A percentile compares a stretch with the other conserved stretches of the same genome.
phyloP scores from a whole-genome alignment of 2,888 invertebrate genomes.

The Caenorhabditis sinica region DNA sequence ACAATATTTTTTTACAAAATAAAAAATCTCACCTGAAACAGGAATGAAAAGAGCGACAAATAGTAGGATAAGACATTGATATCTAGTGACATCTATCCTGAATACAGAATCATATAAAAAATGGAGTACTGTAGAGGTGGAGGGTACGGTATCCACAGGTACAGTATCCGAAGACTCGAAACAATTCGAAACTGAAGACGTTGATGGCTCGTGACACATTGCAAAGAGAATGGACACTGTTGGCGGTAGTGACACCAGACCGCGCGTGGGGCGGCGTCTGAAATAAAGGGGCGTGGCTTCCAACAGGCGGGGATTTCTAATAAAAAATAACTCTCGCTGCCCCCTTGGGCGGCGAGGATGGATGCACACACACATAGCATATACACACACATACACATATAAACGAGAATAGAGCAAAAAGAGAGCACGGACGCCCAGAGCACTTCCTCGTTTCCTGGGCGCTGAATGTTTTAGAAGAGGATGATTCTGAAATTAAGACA shows the following conservation, averaged over 20 bases:
- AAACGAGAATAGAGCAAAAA: conserved; percentile 58
- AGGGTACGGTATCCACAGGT: conserved; percentile 24
- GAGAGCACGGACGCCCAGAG: conserved; percentile 65
- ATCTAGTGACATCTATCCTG: conserved; percentile 40
- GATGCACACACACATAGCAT: conserved; percentile 44
- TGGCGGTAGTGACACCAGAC: conserved; percentile 45
- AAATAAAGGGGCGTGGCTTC: conserved; percentile 47
- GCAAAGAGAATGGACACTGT: conserved; percentile 27
- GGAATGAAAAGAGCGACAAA: conserved; percentile 45
- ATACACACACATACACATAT: conserved; percentile 53
- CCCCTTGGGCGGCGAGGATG: conserved; percentile 53
- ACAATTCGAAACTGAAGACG: conserved; percentile 23
- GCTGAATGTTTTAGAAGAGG: conserved; percentile 32
- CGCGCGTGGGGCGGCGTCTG: conserved; percentile 28
- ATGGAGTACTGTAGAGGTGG: conserved; percentile 37
- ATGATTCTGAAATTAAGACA: conserved; percentile 32
- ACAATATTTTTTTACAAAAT: neutral
- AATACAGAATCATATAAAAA: conserved; percentile 43
- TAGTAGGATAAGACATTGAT: conserved; percentile 41
- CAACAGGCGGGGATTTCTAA: conserved; percentile 62
- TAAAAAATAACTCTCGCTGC: conserved; percentile 58
- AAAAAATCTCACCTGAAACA: conserved; percentile 48
- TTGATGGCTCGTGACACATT: conserved; percentile 59
- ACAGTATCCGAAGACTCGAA: conserved; percentile 10
- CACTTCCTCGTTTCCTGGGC: conserved; percentile 60